These are phyloP conservation scores for Etheostoma cragini DNA, from an alignment of 2,113 vertebrate species.

Conservation along the genomic window DNA sequence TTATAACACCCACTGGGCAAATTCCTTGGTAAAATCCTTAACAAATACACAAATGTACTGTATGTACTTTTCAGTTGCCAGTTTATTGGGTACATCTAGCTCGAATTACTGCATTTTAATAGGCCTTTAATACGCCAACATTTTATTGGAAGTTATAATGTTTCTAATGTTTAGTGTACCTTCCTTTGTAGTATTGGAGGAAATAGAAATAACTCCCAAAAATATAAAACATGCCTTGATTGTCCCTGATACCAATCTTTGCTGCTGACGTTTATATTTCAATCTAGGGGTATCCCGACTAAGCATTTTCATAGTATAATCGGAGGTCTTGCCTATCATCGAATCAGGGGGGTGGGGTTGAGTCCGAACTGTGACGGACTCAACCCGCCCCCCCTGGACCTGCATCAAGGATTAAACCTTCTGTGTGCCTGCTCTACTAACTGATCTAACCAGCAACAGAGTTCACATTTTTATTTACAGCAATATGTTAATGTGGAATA, in stretches of 20 bases:
- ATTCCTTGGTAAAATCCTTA: not conserved
- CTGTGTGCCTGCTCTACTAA: too few relatives aligned
- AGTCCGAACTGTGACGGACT: too few relatives aligned
- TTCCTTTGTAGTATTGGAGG: not conserved
- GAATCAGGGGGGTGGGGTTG: too few relatives aligned
- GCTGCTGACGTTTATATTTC: not conserved
- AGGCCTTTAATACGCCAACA: not conserved
- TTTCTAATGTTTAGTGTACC: not conserved
- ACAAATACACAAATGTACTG: not conserved
- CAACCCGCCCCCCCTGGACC: too few relatives aligned
- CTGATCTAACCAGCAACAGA: too few relatives aligned
- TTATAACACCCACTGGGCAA: not conserved
- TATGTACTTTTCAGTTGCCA: not conserved
- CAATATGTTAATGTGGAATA: too few relatives aligned
- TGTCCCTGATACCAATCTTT: constrained; percentile 1
- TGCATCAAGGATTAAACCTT: too few relatives aligned
- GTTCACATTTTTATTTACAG: too few relatives aligned
- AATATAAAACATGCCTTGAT: not conserved
- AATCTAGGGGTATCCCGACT: too few relatives aligned
- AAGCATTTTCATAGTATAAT: too few relatives aligned
- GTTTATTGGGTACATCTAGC: not conserved
- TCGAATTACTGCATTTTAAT: not conserved
- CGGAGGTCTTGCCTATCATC: too few relatives aligned
- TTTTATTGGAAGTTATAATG: not conserved
- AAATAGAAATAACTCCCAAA: not conserved